Evolutionary conservation across 30 jellyfish, hydroid and myxozoan species (phyloP).

Genomic region (Phacellophora camtschatica): DNA sequence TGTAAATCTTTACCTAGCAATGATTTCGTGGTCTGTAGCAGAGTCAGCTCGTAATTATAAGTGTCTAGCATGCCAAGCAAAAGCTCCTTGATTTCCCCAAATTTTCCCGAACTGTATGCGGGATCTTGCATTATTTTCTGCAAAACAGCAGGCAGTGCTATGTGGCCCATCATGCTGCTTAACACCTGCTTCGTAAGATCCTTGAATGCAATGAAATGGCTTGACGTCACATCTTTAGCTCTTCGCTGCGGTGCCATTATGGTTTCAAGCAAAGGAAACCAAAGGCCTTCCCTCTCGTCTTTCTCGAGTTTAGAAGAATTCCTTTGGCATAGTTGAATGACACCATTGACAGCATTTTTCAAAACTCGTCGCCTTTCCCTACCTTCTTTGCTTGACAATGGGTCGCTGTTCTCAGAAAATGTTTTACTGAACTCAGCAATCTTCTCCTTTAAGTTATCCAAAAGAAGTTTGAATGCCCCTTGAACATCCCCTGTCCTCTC

Average conservation of each 20-base stretch:
- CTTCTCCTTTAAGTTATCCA: conserved; percentile 66
- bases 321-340: conserved; percentile 81
- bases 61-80: conserved; percentile 97
- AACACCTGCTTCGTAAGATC: conserved; percentile 92
- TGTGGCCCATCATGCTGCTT: conserved; percentile 94
- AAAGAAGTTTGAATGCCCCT: conserved; percentile 80
- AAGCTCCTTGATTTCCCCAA: conserved; percentile 95
- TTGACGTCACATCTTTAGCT: conserved; percentile 79
- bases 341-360: conserved; percentile 44
- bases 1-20: conserved; percentile 83
- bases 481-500: conserved; percentile 93
- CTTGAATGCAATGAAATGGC: conserved; percentile 85
- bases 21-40: conserved; percentile 85
- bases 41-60: conserved; percentile 89
- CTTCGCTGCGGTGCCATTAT: conserved; percentile 98
- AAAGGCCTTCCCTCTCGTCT: conserved; percentile 91
- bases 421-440: conserved; percentile 58
- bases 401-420: conserved; percentile 59
- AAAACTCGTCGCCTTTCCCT: conserved; percentile 30
- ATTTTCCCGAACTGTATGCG: conserved; percentile 93
- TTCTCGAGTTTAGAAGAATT: conserved; percentile 82
- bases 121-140: conserved; percentile 98
- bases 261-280: conserved; percentile 96
- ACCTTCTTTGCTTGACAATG: conserved; percentile 62
- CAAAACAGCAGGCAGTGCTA: conserved; percentile 92